Conservation (phyloP, 2,113 vertebrate genomes). For the Stegastes partitus region DNA sequence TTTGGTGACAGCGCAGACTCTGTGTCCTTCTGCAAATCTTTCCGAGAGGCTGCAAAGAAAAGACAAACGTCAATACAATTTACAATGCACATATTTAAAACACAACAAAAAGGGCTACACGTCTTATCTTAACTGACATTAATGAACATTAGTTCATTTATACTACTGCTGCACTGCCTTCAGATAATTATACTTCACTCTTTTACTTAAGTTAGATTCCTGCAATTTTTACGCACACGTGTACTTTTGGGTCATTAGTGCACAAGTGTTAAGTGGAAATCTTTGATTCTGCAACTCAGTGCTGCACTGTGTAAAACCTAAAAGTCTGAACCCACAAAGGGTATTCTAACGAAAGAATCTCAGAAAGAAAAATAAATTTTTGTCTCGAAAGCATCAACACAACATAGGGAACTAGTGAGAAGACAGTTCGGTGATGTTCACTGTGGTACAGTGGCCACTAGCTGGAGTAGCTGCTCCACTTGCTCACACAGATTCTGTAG, state of each 20-base stretch:
- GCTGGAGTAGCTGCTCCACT: constrained; percentile 48
- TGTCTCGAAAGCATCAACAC: neutral
- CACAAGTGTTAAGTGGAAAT: neutral
- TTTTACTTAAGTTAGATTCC: neutral
- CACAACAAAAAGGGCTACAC: neutral
- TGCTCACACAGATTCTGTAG: neutral
- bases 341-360: neutral
- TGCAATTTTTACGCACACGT: too few species aligned
- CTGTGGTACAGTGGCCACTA: constrained; percentile 37
- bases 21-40: constrained; percentile 88
- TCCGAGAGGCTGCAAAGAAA: constrained; percentile 83
- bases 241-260: too few species aligned
- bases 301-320: neutral
- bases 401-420: neutral
- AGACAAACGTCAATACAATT: neutral
- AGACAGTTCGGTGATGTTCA: neutral
- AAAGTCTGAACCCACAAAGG: neutral
- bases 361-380: neutral
- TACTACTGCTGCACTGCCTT: neutral
- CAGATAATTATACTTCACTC: neutral
- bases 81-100: neutral
- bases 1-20: constrained; percentile 79
- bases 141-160: neutral
- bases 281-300: neutral
- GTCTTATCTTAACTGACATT: neutral